Evolutionary conservation across 2,888 invertebrate species (phyloP).

Genomic region (Pristionchus maxplancki): DNA sequence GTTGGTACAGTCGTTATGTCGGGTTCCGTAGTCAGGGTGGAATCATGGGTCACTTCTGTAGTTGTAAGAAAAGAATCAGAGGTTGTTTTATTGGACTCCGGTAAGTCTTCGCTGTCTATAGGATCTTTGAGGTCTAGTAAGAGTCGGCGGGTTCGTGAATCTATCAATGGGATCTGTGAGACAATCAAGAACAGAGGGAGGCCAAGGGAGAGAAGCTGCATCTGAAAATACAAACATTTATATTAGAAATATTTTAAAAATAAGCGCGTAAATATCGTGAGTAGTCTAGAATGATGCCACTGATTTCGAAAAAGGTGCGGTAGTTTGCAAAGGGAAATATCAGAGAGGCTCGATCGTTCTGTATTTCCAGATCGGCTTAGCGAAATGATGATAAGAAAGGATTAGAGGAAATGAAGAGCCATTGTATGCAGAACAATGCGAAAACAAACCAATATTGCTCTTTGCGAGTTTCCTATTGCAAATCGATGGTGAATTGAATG

Average conservation of each 20-base stretch:
- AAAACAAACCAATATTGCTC: not conserved
- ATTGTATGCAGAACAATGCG: not conserved
- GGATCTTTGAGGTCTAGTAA: not conserved
- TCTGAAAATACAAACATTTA: not conserved
- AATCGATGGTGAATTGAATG: not conserved
- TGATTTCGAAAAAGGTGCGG: not conserved
- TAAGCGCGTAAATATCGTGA: not conserved
- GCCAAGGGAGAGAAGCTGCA: not conserved
- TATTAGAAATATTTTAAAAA: not conserved
- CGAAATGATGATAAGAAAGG: not conserved
- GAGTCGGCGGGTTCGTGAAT: not conserved
- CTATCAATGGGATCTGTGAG: not conserved
- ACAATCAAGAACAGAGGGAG: not conserved
- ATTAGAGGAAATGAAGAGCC: not conserved
- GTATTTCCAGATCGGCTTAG: conserved; percentile 4
- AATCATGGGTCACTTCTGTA: no score
- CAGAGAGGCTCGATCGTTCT: not conserved
- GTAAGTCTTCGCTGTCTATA: not conserved
- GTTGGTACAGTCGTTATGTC: not conserved
- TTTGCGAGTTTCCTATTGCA: not conserved
- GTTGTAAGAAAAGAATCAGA: not conserved
- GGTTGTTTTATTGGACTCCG: not conserved
- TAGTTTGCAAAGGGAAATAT: not conserved
- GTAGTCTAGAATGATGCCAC: not conserved
- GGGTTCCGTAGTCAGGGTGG: not conserved